Conservation (phyloP, 2,888 invertebrate species). For the Mantis religiosa region DNA sequence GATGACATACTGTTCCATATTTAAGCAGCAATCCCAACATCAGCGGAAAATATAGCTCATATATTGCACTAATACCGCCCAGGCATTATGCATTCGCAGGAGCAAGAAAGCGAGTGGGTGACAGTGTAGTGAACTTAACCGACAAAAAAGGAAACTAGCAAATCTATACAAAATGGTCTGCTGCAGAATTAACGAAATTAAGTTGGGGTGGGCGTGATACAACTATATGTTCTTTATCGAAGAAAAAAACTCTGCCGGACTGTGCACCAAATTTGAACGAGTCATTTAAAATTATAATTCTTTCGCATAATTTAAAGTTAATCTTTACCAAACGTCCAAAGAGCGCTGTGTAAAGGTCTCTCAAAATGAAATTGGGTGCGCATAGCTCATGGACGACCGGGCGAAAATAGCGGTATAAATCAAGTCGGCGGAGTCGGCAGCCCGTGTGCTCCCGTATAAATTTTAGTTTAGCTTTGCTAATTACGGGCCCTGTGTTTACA, state of each 20-base stretch:
- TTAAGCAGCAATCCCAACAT: not conserved
- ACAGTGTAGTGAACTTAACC: not conserved
- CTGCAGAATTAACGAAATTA: not conserved
- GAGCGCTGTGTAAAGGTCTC: not conserved
- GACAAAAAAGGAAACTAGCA: not conserved
- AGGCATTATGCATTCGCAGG: not conserved
- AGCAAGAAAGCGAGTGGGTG: no score
- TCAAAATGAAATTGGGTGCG: conserved; percentile 4
- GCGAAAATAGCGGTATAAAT: not conserved
- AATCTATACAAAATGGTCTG: not conserved
- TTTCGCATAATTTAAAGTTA: conserved; percentile 10
- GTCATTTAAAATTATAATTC: conserved; percentile 5
- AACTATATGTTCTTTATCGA: not conserved
- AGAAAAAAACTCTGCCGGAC: not conserved
- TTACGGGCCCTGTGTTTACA: conserved; percentile 10
- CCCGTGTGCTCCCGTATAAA: conserved; percentile 9
- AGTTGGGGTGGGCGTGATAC: not conserved
- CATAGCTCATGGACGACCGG: not conserved
- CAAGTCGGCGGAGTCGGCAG: not conserved
- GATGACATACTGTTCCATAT: not conserved
- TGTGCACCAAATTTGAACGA: not conserved
- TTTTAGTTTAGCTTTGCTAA: conserved; percentile 20
- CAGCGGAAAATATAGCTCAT: not conserved
- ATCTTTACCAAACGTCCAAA: not conserved
- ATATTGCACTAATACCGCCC: not conserved